These are phyloP conservation scores for Ethmia dodecea DNA, from an alignment of 2,888 invertebrate genomes.

Conservation along the genomic window DNA sequence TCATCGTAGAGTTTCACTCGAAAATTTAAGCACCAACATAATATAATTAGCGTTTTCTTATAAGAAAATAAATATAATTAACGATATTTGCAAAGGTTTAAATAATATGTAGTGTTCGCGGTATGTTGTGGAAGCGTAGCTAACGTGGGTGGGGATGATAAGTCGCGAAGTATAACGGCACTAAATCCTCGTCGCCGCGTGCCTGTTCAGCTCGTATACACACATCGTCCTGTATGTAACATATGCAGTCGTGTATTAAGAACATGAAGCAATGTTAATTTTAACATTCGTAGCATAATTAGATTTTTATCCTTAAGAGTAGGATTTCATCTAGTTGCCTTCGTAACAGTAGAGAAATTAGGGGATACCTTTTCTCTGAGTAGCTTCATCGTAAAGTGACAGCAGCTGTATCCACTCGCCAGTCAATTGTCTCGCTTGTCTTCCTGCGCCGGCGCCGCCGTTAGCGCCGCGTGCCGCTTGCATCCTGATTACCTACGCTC, in stretches of 20 bases:
- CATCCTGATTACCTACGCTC: constrained; percentile 32
- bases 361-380: constrained; percentile 70
- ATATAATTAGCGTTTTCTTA: constrained; percentile 51
- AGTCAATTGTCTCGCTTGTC: constrained; percentile 64
- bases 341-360: constrained; percentile 73
- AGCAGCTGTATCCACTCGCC: constrained; percentile 52
- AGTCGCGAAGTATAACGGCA: constrained; percentile 47
- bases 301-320: constrained; percentile 75
- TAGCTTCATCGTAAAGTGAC: constrained; percentile 60
- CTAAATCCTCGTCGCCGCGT: constrained; percentile 35
- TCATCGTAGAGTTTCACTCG: constrained; percentile 47
- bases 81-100: constrained; percentile 17
- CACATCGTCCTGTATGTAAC: constrained; percentile 33
- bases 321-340: constrained; percentile 77
- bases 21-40: constrained; percentile 63
- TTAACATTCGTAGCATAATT: constrained; percentile 73
- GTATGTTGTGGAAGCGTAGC: constrained; percentile 21
- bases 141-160: constrained; percentile 14
- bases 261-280: constrained; percentile 75
- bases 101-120: constrained; percentile 1
- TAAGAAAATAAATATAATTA: constrained; percentile 36
- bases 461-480: constrained; percentile 10
- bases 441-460: constrained; percentile 30
- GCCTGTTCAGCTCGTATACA: background rate
- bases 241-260: constrained; percentile 28